Evolutionary conservation across 2,113 vertebrate species (phyloP), one percentile per base, ranked within the genome.

Genomic region (Hemiprocne comata): DNA sequence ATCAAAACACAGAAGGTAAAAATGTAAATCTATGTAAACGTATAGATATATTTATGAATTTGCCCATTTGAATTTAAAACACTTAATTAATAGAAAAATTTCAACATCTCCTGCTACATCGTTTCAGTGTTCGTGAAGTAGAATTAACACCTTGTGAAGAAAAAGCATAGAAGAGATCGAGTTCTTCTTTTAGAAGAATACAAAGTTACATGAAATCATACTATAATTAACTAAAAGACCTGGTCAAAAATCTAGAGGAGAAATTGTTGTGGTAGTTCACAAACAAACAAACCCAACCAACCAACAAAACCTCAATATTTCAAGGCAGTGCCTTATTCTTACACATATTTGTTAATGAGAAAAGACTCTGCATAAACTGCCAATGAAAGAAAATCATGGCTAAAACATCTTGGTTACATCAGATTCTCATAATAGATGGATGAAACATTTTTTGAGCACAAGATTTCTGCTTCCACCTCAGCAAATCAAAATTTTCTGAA

Each of bases 401-500:
- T 86, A 67, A 70, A 83, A 64, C 34, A 71, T 76, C 82, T 85
- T 64, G 55, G 57, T 61, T 87, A 21, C 73, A 81, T 85, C 83
- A 72, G 57, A n/a, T 50, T 75, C 91, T 87, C 46, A 33, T 67
- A 87, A 80, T 7, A 64, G 66, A 80, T 88, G 53, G 44, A 72
- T 36, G 66, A 91, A 95, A 79, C 65, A 38, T 62, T 42, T 85
- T 92, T 60, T 90, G 42, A 90, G 67, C 60, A 80, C 5, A 7
- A 40, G 17, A 44, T 64, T 94, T 81, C 72, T 91, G 65, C 86
- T 87, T 85, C 85, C 78, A 78, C 72, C 5, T 3, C 87, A 84
- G 44, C 40, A 71, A 65, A 94, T 53, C 54, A 87, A 85, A 80
- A 72, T 64, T 85, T 93, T 91, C 87, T 95, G 66, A 93, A 96